Base-by-base conservation (phyloP, 2,113 vertebrate genomes). In the Arizona elegans region DNA sequence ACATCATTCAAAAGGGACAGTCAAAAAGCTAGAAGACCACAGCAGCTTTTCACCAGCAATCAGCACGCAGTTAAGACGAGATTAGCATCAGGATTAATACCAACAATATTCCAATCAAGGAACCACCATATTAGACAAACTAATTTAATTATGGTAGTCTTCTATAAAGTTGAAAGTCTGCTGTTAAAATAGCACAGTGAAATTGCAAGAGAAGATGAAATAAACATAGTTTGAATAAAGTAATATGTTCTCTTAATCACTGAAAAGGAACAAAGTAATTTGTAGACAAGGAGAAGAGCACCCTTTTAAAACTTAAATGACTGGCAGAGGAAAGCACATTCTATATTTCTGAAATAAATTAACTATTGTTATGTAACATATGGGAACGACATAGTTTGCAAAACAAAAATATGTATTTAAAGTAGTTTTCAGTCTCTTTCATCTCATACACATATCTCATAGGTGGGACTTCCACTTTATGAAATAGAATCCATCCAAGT, bases 261-360 rank as follows among this genome's bases (percentile, higher is more conserved):
- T 75, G 50, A 54, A 55, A 88, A 70, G 21, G 21, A 88, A 52
- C 23, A 2, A 92, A 92, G 8, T 47, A 89, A 89, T 24, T 29
- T 81, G 33, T 56, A 75, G 15, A 50, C 75, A 91, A 52, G 54
- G 55, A 87, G 33, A 92, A 62, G 56, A 24, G 33, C 15, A 23
- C 92, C 87, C 17, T 92, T 47, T 92, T 23, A 92, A 89, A 89
- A 56, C 33, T 47, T 75, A 88, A 75, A 89, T 70, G 55, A 43
- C 65, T 47, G 62, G 19, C 50, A 88, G 85, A 87, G 10, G 50
- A 92, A 55, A 65, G 26, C 43, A 87, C 11, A 26, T 21, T 15
- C 70, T 24, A 53, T 38, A 47, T 11, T 89, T 89, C 23, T 56
- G 62, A 89, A 56, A 81, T 53, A 62, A 89, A 65, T 29, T 11